A percentile compares a stretch with the other conserved stretches of the same genome.
Evolutionary conservation across 2,113 vertebrate genomes (phyloP).

Genomic region (Saimiri boliviensis): DNA sequence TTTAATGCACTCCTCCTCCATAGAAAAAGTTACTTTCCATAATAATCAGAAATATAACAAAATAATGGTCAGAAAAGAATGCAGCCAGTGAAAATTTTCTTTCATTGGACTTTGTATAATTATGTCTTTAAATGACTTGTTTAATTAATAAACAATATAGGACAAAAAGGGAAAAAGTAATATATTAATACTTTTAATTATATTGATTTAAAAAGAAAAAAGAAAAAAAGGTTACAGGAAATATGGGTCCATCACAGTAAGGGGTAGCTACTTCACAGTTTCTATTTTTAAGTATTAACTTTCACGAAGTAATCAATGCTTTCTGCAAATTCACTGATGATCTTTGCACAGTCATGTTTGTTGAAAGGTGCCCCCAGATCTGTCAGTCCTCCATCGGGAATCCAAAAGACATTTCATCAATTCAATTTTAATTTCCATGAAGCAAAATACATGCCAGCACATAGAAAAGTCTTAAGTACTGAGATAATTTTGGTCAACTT

Average conservation of each 20-base stretch:
- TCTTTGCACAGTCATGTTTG: too few species aligned
- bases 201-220: background rate
- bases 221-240: background rate
- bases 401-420: too few species aligned
- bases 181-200: too few species aligned
- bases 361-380: too few species aligned
- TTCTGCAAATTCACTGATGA: background rate
- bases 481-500: background rate
- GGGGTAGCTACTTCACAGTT: accelerated
- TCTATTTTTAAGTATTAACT: background rate
- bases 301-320: accelerated
- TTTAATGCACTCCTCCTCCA: too few species aligned
- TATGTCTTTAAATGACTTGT: background rate
- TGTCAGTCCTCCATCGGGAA: background rate
- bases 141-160: background rate
- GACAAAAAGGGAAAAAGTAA: background rate
- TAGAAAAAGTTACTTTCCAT: background rate
- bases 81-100: background rate
- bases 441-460: background rate
- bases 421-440: background rate
- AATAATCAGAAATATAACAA: background rate
- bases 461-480: background rate
- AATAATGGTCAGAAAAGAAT: background rate
- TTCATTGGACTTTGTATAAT: background rate
- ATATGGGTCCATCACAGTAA: accelerated